A percentile compares a stretch with the other conserved stretches of the same genome.
Evolutionary conservation across 1,140 invertebrate species (phyloP).

Genomic region (Drosophila malerkotliana): DNA sequence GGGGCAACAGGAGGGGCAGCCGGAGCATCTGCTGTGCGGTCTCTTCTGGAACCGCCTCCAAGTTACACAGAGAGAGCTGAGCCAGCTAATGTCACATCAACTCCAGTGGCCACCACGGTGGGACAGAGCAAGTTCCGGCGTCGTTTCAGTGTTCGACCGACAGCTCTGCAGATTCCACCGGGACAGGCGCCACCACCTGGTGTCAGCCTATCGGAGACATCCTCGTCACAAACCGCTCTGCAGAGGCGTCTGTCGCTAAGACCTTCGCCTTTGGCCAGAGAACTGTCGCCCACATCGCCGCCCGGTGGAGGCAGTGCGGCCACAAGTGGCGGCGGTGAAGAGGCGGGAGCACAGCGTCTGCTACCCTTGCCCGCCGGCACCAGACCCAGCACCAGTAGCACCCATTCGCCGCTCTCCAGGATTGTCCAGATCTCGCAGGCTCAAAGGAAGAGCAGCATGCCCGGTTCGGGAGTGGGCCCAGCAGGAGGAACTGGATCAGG

Average conservation of each 20-base stretch:
- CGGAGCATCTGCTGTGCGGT: slow-evolving; percentile 1
- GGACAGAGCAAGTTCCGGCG: slow-evolving; percentile 69
- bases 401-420: slow-evolving; percentile 77
- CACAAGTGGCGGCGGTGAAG: slow-evolving; percentile 14
- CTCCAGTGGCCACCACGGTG: slow-evolving; percentile 1
- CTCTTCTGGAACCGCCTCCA: slow-evolving; percentile 69
- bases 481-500: slow-evolving; percentile 1
- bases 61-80: slow-evolving; percentile 62
- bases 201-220: slow-evolving; percentile 43
- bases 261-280: slow-evolving; percentile 77
- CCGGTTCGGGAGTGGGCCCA: slow-evolving; percentile 5
- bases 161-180: slow-evolving; percentile 77
- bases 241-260: slow-evolving; percentile 78
- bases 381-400: slow-evolving; percentile 75
- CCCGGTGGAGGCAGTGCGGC: slow-evolving; percentile 13
- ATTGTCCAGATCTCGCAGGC: slow-evolving; percentile 82
- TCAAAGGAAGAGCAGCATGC: slow-evolving; percentile 81
- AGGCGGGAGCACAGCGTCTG: slow-evolving; percentile 50
- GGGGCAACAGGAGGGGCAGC: not conserved
- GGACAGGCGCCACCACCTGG: slow-evolving; percentile 77
- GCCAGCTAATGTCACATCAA: not conserved
- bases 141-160: slow-evolving; percentile 80
- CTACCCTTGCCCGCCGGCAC: slow-evolving; percentile 46
- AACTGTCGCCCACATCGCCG: slow-evolving; percentile 53
- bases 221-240: slow-evolving; percentile 63